Percentiles rank a stretch among this genome's conserved stretches.
Evolutionary conservation across 2,888 invertebrate species (phyloP).

Genomic region (Macrosoma leucophasiata): DNA sequence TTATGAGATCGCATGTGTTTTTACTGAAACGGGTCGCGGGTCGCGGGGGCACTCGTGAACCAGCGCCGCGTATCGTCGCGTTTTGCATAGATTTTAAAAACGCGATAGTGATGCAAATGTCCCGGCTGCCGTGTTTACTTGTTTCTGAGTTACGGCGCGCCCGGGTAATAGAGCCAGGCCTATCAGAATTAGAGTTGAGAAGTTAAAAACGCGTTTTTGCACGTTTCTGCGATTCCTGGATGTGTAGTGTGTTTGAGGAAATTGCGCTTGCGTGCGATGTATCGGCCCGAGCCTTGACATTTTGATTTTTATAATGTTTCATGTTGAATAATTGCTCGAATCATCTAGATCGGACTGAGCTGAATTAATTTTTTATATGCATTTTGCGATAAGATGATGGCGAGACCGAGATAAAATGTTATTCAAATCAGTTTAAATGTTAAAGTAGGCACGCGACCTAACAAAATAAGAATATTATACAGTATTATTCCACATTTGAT

Average conservation of each 20-base stretch:
- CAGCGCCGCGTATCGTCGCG: slow-evolving; percentile 67
- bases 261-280: slow-evolving; percentile 33
- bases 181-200: slow-evolving; percentile 57
- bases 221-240: slow-evolving; percentile 41
- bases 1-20: slow-evolving; percentile 65
- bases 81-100: slow-evolving; percentile 75
- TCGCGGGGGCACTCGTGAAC: slow-evolving; percentile 50
- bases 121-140: slow-evolving; percentile 66
- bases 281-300: too few relatives aligned
- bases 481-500: too few relatives aligned
- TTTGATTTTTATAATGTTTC: too few relatives aligned
- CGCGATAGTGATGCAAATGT: slow-evolving; percentile 72
- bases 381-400: too few relatives aligned
- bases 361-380: too few relatives aligned
- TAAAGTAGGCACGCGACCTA: too few relatives aligned
- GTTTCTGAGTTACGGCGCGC: slow-evolving; percentile 69
- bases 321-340: too few relatives aligned
- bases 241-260: slow-evolving; percentile 37
- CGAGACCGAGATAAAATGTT: too few relatives aligned
- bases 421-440: too few relatives aligned
- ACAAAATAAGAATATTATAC: too few relatives aligned
- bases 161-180: slow-evolving; percentile 58
- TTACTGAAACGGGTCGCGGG: slow-evolving; percentile 39
- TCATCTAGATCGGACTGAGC: too few relatives aligned
- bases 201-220: slow-evolving; percentile 14